phyloP scores from a whole-genome alignment of 2,888 invertebrate species.

The Schizotus pectinicornis region DNA sequence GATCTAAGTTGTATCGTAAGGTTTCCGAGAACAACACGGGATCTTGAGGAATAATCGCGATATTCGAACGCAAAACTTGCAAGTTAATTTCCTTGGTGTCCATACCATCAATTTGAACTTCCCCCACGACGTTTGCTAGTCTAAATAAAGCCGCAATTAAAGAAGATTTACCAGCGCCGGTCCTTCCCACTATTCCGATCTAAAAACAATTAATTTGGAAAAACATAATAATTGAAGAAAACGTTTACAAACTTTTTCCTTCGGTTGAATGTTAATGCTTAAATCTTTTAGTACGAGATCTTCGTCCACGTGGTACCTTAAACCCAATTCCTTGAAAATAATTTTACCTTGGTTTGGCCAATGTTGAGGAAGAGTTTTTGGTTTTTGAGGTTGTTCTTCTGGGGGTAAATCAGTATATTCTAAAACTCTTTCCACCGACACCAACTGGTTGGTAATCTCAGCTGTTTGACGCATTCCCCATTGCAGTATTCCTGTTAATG shows the following conservation, averaged over 20 bases:
- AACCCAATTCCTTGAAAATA: slow-evolving; percentile 66
- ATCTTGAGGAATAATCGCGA: slow-evolving; percentile 71
- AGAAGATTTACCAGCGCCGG: slow-evolving; percentile 63
- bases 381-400: slow-evolving; percentile 34
- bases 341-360: slow-evolving; percentile 76
- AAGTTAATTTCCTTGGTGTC: slow-evolving; percentile 56
- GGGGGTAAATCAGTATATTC: no score
- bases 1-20: slow-evolving; percentile 76
- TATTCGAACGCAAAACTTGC: slow-evolving; percentile 61
- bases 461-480: no score
- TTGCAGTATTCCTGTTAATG: slow-evolving; percentile 61
- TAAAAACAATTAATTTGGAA: slow-evolving; percentile 12
- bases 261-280: slow-evolving; percentile 70
- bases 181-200: slow-evolving; percentile 63
- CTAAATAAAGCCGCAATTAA: slow-evolving; percentile 63
- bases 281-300: slow-evolving; percentile 75
- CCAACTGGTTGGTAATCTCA: no score
- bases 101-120: slow-evolving; percentile 61
- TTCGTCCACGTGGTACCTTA: slow-evolving; percentile 70
- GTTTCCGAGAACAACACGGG: slow-evolving; percentile 77
- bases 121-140: slow-evolving; percentile 61
- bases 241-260: slow-evolving; percentile 63
- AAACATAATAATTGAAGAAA: background rate
- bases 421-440: slow-evolving; percentile 68
- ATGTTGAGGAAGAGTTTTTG: slow-evolving; percentile 62